Base-by-base conservation (phyloP, 2,797 vertebrate species). In the Gephyroberyx darwinii region DNA sequence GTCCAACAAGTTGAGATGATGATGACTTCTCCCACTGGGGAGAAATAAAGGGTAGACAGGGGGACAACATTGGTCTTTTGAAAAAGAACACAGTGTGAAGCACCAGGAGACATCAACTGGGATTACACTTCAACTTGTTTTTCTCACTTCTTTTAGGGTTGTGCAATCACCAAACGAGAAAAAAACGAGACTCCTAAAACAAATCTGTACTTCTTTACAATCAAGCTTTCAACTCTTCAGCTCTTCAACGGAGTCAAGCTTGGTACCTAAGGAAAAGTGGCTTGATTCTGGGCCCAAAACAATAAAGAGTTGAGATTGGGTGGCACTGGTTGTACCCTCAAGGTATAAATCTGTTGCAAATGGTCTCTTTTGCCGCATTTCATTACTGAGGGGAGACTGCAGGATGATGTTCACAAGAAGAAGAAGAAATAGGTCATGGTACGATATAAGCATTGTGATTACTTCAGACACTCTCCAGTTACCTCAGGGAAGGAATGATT, bases 331-430 rank as follows among this genome's bases (percentile, higher is more conserved):
- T 84, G 31, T 20, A 59, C 72, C 88, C 84, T 88, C 10, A 13
- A 82, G 86, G 72, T 82, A 65, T 51, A 75, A 87, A 84, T 90
- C 65, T 85, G 74, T 80, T 77, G 69, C 64, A 86, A 87, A 84
- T 81, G 70, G 80, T 84, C 79, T 87, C 50, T 70, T 77, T 68
- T 80, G 70, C 63, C 0, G 73, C 78, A 80, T 88, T 91, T 89
- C 78, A 86, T 90, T 79, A 84, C 75, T 69, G 56, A 56, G 58
- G 61, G 63, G 59, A 74, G 71, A 66, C 52, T 75, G 77, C 4
- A 47, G 67, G 77, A 75, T 64, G 77, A 75, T 75, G 59, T 65
- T 79, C 69, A 71, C 63, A 69, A 58, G 52, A 80, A 70, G 56
- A 60, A 5, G 0, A 51, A 80, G 82, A 86, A 86, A 84, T 86